Evolutionary conservation across 2,797 vertebrate genomes (phyloP).

Genomic region (Calcarius lapponicus): DNA sequence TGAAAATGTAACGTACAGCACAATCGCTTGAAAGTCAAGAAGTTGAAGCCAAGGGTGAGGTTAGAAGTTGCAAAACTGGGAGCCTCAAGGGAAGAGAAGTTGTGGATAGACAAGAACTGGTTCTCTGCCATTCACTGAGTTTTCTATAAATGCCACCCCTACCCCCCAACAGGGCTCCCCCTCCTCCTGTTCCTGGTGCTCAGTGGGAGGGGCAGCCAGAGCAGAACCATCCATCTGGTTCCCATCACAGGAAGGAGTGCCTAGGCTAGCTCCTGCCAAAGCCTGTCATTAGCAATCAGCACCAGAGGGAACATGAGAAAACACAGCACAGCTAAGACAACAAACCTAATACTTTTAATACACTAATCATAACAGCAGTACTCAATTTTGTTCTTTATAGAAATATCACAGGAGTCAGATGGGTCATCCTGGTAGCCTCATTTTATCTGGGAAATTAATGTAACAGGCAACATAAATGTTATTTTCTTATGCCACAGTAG

Average conservation of each 20-base stretch:
- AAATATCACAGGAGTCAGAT: background rate
- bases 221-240: constrained; percentile 52
- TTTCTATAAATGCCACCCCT: background rate
- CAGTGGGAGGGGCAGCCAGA: background rate
- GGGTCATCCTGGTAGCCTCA: constrained; percentile 13
- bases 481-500: background rate
- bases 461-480: constrained; percentile 2
- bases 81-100: background rate
- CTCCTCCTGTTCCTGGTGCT: background rate
- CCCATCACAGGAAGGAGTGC: constrained; percentile 27
- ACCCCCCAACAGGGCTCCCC: background rate
- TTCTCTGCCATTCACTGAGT: background rate
- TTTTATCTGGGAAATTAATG: constrained; percentile 27
- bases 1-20: constrained; percentile 24
- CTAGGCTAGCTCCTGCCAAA: constrained; percentile 30
- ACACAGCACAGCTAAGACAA: constrained; percentile 46
- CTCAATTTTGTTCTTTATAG: constrained; percentile 6
- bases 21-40: constrained; percentile 20
- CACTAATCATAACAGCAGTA: constrained; percentile 8
- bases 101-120: background rate
- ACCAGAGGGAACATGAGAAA: background rate
- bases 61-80: constrained; percentile 1
- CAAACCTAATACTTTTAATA: constrained; percentile 48
- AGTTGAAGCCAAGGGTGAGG: constrained; percentile 19
- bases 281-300: constrained; percentile 40